Base-by-base conservation (phyloP, 2,888 invertebrate genomes). In the Rambutsinella grinnellia region DNA sequence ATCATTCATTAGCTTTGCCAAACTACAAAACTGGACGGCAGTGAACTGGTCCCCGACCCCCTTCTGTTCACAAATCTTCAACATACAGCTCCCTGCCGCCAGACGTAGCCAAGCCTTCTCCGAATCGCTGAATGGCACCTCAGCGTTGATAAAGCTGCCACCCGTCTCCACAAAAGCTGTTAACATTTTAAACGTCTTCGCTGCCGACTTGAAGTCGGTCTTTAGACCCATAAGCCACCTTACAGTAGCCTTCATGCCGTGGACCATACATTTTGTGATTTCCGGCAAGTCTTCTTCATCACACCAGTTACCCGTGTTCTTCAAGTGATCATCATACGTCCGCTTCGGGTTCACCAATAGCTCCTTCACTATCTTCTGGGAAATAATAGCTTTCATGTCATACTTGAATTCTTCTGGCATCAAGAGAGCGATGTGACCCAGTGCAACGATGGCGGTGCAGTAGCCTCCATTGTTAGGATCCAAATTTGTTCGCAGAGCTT, bases 51-150 rank as follows among this genome's bases (percentile, higher is more conserved):
- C 97, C 0, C 96, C 95, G 66, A 96, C 98, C 60, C 95, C 95
- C 86, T 96, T 96, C 87, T 98, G 97, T 85, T 98, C 97, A 87
- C 96, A 97, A 60, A 99, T 94, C 88, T 97, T 98, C 63, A 99
- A 88, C 94, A 98, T 96, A 58, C 96, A 96, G 86, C 94, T 94
- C 68, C 97, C 98, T 5, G 98, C 97, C 15, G 95, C 93, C 49
- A 98, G 88, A 74, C 98, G 90, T 57, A 99, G 86, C 91, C 97
- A 95, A 60, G 72, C 72, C 26, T 72, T 72, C 44, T 72, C 72
- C 13, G 72, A 46, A 28, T 72, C 47, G 46, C 65, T 81, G 57
- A 83, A 84, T 13, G 82, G 78, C 60, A 84, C 79, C 56, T 79
- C 78, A 0, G 82, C 79, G 67, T 83, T 81, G 49, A 93, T 87